Percentiles rank a stretch among this genome's conserved stretches.
Conservation (phyloP, 2,797 vertebrate species). For the Enteromius anoplus region DNA sequence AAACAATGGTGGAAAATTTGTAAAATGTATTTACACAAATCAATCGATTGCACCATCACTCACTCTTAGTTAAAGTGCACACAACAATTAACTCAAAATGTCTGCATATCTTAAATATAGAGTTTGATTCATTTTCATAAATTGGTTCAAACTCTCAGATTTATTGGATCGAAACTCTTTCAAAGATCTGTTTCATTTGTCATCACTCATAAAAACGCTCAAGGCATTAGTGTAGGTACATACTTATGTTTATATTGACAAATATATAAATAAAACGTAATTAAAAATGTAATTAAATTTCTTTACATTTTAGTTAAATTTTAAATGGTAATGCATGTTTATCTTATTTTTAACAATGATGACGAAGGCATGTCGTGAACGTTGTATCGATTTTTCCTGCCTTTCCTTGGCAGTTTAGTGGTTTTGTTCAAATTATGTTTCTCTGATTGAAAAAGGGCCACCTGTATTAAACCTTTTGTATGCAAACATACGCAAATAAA, state of each 20-base stretch:
- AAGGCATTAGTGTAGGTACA: neutral
- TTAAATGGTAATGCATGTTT: neutral
- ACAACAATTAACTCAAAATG: neutral
- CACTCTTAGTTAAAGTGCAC: neutral
- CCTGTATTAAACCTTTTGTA: neutral
- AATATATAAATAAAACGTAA: neutral
- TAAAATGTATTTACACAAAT: neutral
- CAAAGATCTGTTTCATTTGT: neutral
- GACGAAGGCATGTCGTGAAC: neutral
- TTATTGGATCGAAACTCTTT: neutral
- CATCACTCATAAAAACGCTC: neutral
- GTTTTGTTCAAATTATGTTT: neutral
- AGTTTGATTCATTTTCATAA: conserved; percentile 1
- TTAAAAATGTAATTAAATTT: neutral
- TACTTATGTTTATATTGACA: neutral
- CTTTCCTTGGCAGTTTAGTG: neutral
- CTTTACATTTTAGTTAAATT: neutral
- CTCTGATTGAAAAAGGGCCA: neutral
- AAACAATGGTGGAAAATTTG: neutral
- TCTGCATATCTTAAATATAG: neutral
- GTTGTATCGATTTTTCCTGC: neutral
- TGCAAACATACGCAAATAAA: neutral
- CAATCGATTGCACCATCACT: too few relatives aligned
- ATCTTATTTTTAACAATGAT: neutral
- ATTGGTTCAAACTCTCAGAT: neutral